Base-by-base conservation (phyloP, 1,140 invertebrate species). In the Paraescarpia echinospica region DNA sequence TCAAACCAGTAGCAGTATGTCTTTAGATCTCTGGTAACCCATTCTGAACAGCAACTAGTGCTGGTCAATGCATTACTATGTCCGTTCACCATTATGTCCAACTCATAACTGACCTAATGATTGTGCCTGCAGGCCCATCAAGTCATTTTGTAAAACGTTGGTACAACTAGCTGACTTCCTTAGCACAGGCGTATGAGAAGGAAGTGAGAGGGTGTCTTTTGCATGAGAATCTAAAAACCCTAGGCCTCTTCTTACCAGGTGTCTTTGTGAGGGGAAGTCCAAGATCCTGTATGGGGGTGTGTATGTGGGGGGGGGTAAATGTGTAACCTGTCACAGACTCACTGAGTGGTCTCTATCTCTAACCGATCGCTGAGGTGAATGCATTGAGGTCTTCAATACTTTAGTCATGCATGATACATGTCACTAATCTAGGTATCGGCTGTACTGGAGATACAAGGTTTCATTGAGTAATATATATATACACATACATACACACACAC, bases 1-100 rank as follows among this genome's bases (percentile, higher is more conserved):
- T 77, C 59, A 77, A 77, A 77, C 59, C 59, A 77, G 59, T 77
- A 77, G 59, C 59, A 77, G 59, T 77, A 77, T 77, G 59, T 77
- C 59, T 77, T 77, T 27, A 77, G 59, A 77, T 77, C 27, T 77
- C 59, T 77, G 59, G 22, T 77, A 77, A 77, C 18, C 59, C 27
- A 77, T 77, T 77, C 59, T 77, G 2, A 6, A 77, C 2, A 27
- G 59, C 27, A 41, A 41, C 4, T 4, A 41, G 41, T 4, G 41
- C 41, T 41, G 27, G 59, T 77, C 59, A 77, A 77, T 77, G 59
- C 59, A 22, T 12, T 77, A 77, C 59, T 77, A 77, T 41, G 41
- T 41, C n/a, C n/a, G n/a, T n/a, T n/a, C n/a, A n/a, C n/a, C n/a
- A n/a, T 18, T 51, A 18, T 51, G 48, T 51, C 48, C 48, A 51